Evolutionary conservation across 1,140 invertebrate species (phyloP), one percentile per base, ranked within the genome.

Genomic region (Stratiolaelaps scimitus): DNA sequence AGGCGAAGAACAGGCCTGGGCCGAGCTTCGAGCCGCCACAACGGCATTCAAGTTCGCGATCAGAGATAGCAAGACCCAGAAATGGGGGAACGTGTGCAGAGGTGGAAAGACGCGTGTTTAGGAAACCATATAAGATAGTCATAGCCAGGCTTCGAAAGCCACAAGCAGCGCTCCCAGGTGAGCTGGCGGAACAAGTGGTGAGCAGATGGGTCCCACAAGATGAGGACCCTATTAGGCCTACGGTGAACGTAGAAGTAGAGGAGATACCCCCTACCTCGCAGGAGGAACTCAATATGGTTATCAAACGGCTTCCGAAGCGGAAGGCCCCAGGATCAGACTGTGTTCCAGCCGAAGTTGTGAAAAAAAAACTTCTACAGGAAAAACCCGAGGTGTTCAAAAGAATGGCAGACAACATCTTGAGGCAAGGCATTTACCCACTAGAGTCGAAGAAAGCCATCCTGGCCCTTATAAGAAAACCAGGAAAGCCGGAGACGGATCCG

Each of bases 281-380:
- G 19, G 47, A 48, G 15, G 47, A 48, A 15, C 4, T 48, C 47
- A 28, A 48, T 7, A 7, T 6, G 19, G 15, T 28, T 4, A 15
- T 15, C 15, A 4, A 28, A 28, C 20, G 28, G 15, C 20, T 48
- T 4, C 19, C 47, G 28, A 19, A 19, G 15, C 20, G 28, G 19
- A 48, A 48, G 15, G 47, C 47, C 20, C 47, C 47, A 15, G 47
- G 47, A 15, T 28, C 47, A 28, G 47, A 48, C 47, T 23, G 15
- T 19, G 28, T 48, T 28, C 47, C 47, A 48, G 47, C 19, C 15
- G 28, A 48, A 28, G 47, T 48, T 23, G 15, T 15, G 19, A 48
- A 15, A 28, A 23, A 6, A 7, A 48, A n/a, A n/a, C n/a, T 48
- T 15, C 5, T 48, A 48, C 20, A 48, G 5, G 4, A 48, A 23